Base-by-base conservation (phyloP, 92 coral and sea anemone genomes). In the Phymanthus crucifer region DNA sequence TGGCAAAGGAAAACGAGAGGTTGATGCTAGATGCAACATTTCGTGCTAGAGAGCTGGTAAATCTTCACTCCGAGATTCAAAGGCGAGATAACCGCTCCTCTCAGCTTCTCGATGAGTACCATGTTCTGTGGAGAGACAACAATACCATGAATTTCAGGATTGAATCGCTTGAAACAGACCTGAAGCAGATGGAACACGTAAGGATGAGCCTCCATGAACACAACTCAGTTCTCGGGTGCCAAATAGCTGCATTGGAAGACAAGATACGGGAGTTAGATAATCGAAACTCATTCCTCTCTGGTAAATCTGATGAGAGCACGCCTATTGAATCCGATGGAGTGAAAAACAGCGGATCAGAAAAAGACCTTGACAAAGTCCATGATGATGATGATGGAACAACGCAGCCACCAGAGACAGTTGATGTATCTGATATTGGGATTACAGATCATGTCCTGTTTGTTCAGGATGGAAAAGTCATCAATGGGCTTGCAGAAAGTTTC, bases 41-140 rank as follows among this genome's bases (percentile, higher is more conserved):
- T n/a, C 81, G 81, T 4, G 71, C 23, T 0, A 9, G 81, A 8
- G 81, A 77, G 72, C 72, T 77, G 6, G 26, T 31, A 38, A 77
- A 77, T 27, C 72, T 77, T 6, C 68, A 70, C 2, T 33, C 35
- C 29, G 72, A 77, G n/a, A 32, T 77, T 33, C 81, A 77, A 34
- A 61, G 81, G 40, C 31, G 81, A n/a, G 81, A 77, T 40, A 43
- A 1, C 1, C 38, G 72, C 12, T 61, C 81, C 31, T 77, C 70
- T 11, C 32, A 77, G 24, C 68, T 77, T n/a, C 72, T 61, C 3
- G 81, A 64, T 33, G 72, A 77, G 56, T 77, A 77, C 72, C 71
- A 77, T 36, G 57, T 36, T 32, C 36, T 77, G 24, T 77, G 81
- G 81, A 77, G 27, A 36, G 81, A 77, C n/a, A 32, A 54, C 3